Conservation (phyloP, 2,797 vertebrate species). For the Aphelocoma californica region DNA sequence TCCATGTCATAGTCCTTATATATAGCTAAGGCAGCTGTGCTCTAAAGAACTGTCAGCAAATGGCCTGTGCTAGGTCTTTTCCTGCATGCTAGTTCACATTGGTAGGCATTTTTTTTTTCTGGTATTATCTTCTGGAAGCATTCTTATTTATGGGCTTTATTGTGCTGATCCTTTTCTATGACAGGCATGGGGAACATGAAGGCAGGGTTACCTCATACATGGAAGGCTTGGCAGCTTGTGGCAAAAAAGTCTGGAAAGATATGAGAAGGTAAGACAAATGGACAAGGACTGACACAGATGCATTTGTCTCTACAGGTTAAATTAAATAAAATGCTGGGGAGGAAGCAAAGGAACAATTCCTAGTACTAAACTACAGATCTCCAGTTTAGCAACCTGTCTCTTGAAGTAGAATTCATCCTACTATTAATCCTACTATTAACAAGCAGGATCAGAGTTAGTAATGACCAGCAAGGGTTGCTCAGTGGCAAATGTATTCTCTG, state of each 20-base stretch:
- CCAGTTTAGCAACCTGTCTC: not conserved
- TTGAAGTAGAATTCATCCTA: not conserved
- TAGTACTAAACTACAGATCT: not conserved
- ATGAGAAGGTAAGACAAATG: not conserved
- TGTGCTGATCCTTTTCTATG: not conserved
- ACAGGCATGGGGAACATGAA: not conserved
- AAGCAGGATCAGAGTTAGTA: not conserved
- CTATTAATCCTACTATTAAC: not conserved
- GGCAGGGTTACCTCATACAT: not conserved
- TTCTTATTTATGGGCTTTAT: not conserved
- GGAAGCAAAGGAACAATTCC: not conserved
- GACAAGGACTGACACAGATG: not conserved
- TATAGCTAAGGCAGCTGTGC: not conserved
- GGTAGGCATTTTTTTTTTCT: not conserved
- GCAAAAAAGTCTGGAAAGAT: not conserved
- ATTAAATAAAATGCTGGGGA: not conserved
- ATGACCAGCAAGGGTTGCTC: not conserved
- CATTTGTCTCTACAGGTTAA: not conserved
- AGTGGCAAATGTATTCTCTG: not conserved
- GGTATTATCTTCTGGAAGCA: not conserved
- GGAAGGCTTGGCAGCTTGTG: not conserved
- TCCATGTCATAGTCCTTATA: not conserved
- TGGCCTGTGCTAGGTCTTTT: not conserved
- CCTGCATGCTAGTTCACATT: not conserved
- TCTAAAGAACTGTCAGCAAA: not conserved